Evolutionary conservation across 2,888 invertebrate species (phyloP).

Genomic region (Meteorus colon): DNA sequence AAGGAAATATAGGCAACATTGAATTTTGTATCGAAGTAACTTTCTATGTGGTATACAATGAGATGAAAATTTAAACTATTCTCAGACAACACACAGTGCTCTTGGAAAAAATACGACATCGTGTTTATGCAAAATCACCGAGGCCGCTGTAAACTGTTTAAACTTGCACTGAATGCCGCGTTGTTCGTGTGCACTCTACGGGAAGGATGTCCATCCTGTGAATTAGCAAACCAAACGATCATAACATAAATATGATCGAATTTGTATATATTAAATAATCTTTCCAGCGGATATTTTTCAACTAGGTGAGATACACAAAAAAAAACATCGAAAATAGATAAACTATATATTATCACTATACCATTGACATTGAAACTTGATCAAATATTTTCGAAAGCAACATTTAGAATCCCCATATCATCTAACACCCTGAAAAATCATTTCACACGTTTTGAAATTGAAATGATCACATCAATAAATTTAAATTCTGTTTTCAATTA

Average conservation of each 20-base stretch:
- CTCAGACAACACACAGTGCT: slow-evolving; percentile 10
- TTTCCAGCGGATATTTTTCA: neutral
- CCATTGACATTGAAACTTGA: too few species aligned
- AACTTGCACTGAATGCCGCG: slow-evolving; percentile 65
- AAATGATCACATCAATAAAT: neutral
- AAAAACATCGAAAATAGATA: too few species aligned
- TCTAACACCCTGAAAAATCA: too few species aligned
- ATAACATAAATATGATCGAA: slow-evolving; percentile 29
- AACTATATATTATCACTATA: too few species aligned
- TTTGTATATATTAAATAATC: neutral
- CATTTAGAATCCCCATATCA: too few species aligned
- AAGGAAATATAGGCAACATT: too few species aligned
- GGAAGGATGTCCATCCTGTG: slow-evolving; percentile 61
- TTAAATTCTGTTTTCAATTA: neutral
- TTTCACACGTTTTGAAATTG: too few species aligned
- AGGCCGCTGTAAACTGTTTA: slow-evolving; percentile 61
- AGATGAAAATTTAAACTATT: slow-evolving; percentile 38
- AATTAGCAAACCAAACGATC: slow-evolving; percentile 17
- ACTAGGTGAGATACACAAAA: too few species aligned
- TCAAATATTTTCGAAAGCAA: too few species aligned
- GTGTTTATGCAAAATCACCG: slow-evolving; percentile 56
- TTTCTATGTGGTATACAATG: slow-evolving; percentile 42
- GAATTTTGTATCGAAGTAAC: neutral
- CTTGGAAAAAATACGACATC: slow-evolving; percentile 40
- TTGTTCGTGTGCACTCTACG: slow-evolving; percentile 67